Evolutionary conservation across 2,888 invertebrate genomes (phyloP).

Genomic region (Auanema sp.): DNA sequence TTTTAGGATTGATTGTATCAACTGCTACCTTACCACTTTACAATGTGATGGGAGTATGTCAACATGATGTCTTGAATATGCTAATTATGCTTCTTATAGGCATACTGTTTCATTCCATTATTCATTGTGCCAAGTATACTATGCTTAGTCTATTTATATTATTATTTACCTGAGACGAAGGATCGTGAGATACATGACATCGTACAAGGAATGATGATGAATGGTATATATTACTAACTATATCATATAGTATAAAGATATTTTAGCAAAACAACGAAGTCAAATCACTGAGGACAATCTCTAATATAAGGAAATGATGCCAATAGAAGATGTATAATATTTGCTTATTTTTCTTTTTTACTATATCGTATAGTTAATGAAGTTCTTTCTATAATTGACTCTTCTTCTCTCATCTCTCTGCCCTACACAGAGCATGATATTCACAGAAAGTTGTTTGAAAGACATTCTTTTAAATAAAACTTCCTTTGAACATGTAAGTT

Average conservation of each 20-base stretch:
- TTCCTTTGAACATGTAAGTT: no score
- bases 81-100: background rate
- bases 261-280: no score
- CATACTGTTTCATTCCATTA: background rate
- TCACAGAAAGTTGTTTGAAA: no score
- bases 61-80: background rate
- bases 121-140: background rate
- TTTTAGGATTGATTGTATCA: background rate
- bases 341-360: slow-evolving; percentile 7
- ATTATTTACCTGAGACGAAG: background rate
- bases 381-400: slow-evolving; percentile 20
- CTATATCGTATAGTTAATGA: slow-evolving; percentile 22
- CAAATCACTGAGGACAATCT: no score
- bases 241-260: no score
- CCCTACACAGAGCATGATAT: slow-evolving; percentile 1
- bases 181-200: background rate
- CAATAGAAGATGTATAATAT: background rate
- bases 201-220: background rate
- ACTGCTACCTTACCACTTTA: slow-evolving; percentile 2
- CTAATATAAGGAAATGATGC: no score
- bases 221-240: background rate
- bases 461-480: no score
- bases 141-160: background rate
- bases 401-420: slow-evolving; percentile 9
- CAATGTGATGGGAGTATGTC: background rate